Percentiles rank a stretch among this genome's conserved stretches.
These are phyloP conservation scores for Hipposideros larvatus DNA, from an alignment of 2,797 vertebrate species.

Conservation along the genomic window DNA sequence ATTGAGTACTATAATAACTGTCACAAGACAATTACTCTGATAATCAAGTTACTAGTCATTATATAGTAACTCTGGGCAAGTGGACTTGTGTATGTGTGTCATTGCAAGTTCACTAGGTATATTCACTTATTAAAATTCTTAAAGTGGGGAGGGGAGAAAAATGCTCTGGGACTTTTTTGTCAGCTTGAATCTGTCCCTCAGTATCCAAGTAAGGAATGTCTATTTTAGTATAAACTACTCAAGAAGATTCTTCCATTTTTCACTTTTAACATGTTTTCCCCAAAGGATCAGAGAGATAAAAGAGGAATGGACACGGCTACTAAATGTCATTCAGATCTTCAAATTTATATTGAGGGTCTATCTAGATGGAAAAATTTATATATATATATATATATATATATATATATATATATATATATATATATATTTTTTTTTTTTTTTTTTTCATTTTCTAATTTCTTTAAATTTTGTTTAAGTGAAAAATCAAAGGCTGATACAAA, in stretches of 20 bases:
- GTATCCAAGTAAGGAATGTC: background rate
- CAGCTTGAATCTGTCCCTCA: background rate
- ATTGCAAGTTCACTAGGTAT: background rate
- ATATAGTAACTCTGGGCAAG: background rate
- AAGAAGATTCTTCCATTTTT: background rate
- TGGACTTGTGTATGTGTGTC: background rate
- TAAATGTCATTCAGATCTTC: background rate
- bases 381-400: too few relatives aligned
- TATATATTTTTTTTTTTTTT: too few relatives aligned
- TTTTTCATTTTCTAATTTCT: constrained; percentile 24
- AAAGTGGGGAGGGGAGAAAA: background rate
- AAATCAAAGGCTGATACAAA: background rate
- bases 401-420: background rate
- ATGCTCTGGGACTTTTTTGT: background rate
- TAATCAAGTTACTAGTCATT: background rate
- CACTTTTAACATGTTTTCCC: background rate
- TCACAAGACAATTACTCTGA: background rate
- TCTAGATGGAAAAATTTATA: background rate
- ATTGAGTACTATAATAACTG: background rate
- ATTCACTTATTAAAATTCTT: background rate
- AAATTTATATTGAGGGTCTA: background rate
- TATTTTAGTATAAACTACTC: background rate
- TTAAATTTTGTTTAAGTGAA: background rate
- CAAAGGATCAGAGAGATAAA: background rate
- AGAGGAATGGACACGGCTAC: background rate